These are phyloP conservation scores for Dinoponera quadriceps DNA, from an alignment of 1,140 invertebrate genomes.

Conservation along the genomic window DNA sequence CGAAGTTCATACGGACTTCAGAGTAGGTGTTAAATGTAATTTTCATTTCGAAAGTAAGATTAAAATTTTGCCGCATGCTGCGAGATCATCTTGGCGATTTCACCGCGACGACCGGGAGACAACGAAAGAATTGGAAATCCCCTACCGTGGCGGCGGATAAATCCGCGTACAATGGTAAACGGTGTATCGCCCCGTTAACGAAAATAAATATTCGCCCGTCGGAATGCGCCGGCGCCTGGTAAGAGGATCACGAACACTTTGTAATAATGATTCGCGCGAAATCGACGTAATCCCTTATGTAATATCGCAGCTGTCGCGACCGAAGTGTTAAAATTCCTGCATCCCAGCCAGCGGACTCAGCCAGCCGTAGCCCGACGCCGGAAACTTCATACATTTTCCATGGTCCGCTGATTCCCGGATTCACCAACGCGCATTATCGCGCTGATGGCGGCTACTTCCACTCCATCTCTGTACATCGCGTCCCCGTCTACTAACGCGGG, in stretches of 20 bases:
- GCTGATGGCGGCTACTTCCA: slow-evolving; percentile 78
- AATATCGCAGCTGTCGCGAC: slow-evolving; percentile 68
- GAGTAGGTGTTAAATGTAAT: too few species aligned
- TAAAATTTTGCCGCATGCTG: too few species aligned
- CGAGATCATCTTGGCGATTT: slow-evolving; percentile 1
- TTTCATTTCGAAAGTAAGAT: too few species aligned
- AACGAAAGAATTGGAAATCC: slow-evolving; percentile 28
- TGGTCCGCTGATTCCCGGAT: slow-evolving; percentile 76
- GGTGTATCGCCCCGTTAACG: slow-evolving; percentile 15
- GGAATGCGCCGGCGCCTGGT: slow-evolving; percentile 1
- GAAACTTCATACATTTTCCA: slow-evolving; percentile 83
- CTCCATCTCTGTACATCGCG: slow-evolving; percentile 70
- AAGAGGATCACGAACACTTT: slow-evolving; percentile 58
- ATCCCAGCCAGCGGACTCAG: slow-evolving; percentile 59
- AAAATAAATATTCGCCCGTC: slow-evolving; percentile 43
- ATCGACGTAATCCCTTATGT: slow-evolving; percentile 70
- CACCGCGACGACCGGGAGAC: not conserved
- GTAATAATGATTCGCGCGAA: slow-evolving; percentile 58
- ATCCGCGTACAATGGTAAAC: slow-evolving; percentile 1
- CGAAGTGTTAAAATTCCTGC: slow-evolving; percentile 73
- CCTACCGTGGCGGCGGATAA: not conserved
- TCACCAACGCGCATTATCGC: slow-evolving; percentile 75
- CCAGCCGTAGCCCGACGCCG: slow-evolving; percentile 69
- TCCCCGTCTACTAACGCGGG: slow-evolving; percentile 6
- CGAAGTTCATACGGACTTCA: too few species aligned